Evolutionary conservation across 2,888 invertebrate species (phyloP), one percentile per base, ranked within the genome.

Genomic region (Drosophila recens): DNA sequence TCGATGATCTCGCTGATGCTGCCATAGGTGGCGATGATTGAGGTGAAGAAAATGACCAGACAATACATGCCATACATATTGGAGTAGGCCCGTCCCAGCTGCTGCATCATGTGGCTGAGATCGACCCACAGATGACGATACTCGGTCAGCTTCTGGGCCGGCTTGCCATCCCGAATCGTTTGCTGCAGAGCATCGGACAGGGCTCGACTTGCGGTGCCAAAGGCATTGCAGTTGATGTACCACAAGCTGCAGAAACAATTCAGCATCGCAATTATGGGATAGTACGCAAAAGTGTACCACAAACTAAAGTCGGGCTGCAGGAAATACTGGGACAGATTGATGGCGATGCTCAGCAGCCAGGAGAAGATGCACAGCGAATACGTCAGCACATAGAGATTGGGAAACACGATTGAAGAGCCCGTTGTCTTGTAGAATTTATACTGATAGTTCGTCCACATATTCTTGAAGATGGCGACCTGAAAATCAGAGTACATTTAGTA

Each of bases 391-490:
- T 95, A 94, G 1, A 96, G 91, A 78, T 95, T 95, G 0, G 95
- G 95, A 83, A 96, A 96, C 3, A 95, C 93, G 38, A 96, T 94
- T 0, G 95, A 94, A 0, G 94, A 94, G 0, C 95, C 92, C 1
- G 92, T 92, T 1, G 92, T 92, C 71, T 91, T 90, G 20, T 90
- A 82, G 75, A 91, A 92, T 66, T 91, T 91, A 88, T 95, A 95
- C 93, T 96, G 96, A 92, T 96, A 96, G 90, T 94, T 95, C 0
- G 96, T 96, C 96, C 96, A 96, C 96, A 96, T 96, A 82, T 96
- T 95, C 91, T 96, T 96, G 80, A 96, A 96, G 79, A 95, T 95
- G 0, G 96, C 96, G 33, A 96, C 96, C 91, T 96, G 95, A 0
- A 46, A 15, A 9, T 8, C 9, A 30, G 11, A 2, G 13, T 23